Percentiles rank a stretch among this genome's conserved stretches.
phyloP scores from a whole-genome alignment of 2,888 invertebrate genomes.

The Ichneumoninae sp. region DNA sequence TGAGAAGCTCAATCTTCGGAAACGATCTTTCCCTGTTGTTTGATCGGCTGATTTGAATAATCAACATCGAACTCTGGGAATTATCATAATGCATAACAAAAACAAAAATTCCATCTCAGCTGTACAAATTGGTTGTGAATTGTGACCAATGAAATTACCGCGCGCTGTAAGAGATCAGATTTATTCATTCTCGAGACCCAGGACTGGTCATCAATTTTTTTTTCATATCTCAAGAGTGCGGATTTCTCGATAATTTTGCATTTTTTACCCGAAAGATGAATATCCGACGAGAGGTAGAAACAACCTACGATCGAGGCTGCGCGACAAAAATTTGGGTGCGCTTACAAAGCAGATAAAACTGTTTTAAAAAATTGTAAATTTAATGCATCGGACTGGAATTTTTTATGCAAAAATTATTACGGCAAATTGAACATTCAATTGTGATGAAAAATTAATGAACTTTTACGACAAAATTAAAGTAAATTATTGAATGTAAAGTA shows the following conservation, averaged over 20 bases:
- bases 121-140: background rate
- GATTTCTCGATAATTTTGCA: background rate
- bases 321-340: slow-evolving; percentile 10
- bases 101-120: background rate
- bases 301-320: background rate
- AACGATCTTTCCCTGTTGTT: background rate
- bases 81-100: background rate
- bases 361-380: too few relatives aligned
- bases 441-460: too few relatives aligned
- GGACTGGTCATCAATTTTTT: background rate
- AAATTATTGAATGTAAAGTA: too few relatives aligned
- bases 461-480: too few relatives aligned
- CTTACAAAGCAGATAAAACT: background rate
- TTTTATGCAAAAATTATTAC: too few relatives aligned
- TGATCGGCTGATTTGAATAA: background rate
- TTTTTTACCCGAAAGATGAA: slow-evolving; percentile 8
- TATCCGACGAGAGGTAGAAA: background rate
- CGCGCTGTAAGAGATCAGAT: background rate
- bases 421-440: too few relatives aligned
- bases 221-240: background rate
- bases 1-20: background rate
- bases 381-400: too few relatives aligned
- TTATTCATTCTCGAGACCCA: background rate
- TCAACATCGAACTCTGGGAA: background rate
- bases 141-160: background rate